Conservation (phyloP, 2,113 vertebrate species). For the Lepisosteus oculatus region DNA sequence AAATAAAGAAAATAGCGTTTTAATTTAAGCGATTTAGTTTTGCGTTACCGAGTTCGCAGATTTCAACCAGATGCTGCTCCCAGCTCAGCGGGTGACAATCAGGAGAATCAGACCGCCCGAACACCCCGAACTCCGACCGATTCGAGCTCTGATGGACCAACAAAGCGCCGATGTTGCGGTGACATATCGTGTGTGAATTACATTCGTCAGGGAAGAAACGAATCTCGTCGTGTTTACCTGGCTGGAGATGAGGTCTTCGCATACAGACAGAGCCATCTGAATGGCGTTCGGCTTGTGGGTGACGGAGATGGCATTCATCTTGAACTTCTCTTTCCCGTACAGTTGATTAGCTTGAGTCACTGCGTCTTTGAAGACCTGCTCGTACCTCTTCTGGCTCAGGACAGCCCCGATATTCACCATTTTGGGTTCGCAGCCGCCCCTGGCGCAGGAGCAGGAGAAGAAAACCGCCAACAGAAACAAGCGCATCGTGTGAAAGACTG, state of each 20-base stretch:
- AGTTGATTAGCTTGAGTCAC: constrained; percentile 86
- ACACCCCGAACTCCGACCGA: too few species aligned
- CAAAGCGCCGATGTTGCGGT: constrained; percentile 10
- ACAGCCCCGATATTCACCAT: constrained; percentile 90
- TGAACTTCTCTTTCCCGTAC: constrained; percentile 87
- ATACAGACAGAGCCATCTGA: constrained; percentile 96
- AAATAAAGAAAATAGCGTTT: too few species aligned
- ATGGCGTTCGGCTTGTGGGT: constrained; percentile 95
- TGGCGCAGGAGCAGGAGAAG: constrained; percentile 81
- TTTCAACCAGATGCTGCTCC: too few species aligned
- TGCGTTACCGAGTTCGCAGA: too few species aligned
- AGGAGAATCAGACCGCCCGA: too few species aligned
- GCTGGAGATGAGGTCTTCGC: constrained; percentile 96
- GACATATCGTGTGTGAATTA: constrained; percentile 40
- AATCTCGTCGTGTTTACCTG: constrained; percentile 74
- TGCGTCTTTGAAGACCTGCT: constrained; percentile 91
- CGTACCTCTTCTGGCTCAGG: constrained; percentile 90
- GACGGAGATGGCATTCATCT: constrained; percentile 95
- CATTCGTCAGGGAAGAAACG: constrained; percentile 76
- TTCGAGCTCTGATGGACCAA: background rate
- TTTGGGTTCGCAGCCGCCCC: constrained; percentile 85
- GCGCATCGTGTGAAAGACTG: constrained; percentile 45
- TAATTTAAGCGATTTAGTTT: too few species aligned
- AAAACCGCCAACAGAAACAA: constrained; percentile 79
- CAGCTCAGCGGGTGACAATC: too few species aligned